Base-by-base conservation (phyloP, 1,140 invertebrate genomes). In the Aphaenogaster ashmeadi region DNA sequence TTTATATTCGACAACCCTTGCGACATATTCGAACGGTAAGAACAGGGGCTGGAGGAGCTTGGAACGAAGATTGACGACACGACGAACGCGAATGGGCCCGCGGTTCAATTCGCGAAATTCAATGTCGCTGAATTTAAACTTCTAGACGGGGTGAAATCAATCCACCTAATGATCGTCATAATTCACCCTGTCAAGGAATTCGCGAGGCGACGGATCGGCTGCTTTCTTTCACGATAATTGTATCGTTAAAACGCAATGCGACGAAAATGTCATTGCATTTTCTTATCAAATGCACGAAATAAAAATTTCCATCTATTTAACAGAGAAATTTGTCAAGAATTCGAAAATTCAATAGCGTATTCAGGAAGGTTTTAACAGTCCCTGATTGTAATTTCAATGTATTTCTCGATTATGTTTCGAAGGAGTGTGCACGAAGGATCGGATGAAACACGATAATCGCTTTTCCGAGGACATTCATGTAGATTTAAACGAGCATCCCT, bases 41-140 rank as follows among this genome's bases (percentile, higher is more conserved):
- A 54, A 44, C 66, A 38, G 36, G n/a, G 15, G 15, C 8, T 38
- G 66, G 47, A 56, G 47, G 21, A 71, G 21, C 38, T 11, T 13
- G 50, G 38, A 71, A 72, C 66, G 66, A 81, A 81, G 78, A 81
- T 81, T 81, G 79, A 81, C 79, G 79, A 81, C 66, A 58, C 78
- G 27, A 66, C 74, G 78, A 27, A 47, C 38, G 47, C 64, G 78
- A 81, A 81, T 56, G 50, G 66, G 64, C 79, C 62, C 47, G 64
- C 64, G 66, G 38, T 72, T 71, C 79, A 33, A 81, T 72, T 81
- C 64, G 79, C 66, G 66, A 81, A 81, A 81, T 71, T 81, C 66
- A 56, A 72, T 44, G 79, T 81, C 79, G 67, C 9, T 44, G 21
- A 72, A 81, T 81, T 81, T 72, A 81, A 72, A 72, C 78, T 81